Conservation (phyloP, 2,113 vertebrate species). For the Phyllostomus discolor region DNA sequence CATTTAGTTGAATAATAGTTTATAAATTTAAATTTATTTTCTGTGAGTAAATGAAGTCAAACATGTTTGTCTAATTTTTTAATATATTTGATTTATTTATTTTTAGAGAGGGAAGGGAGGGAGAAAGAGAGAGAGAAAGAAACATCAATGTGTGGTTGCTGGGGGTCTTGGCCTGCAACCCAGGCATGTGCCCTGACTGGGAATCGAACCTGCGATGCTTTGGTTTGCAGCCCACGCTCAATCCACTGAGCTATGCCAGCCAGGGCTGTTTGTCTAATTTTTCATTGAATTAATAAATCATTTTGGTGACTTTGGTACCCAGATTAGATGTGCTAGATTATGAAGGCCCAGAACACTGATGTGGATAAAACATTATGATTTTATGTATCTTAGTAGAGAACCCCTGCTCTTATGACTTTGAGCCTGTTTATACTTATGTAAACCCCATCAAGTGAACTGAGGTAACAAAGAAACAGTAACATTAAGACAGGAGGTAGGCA, state of each 20-base stretch:
- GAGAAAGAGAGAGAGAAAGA: too few relatives aligned
- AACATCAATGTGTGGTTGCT: too few relatives aligned
- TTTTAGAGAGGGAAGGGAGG: too few relatives aligned
- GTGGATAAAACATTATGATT: neutral
- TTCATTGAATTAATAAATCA: neutral
- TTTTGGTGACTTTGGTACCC: constrained; percentile 7
- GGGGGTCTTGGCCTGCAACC: too few relatives aligned
- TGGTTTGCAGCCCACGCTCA: too few relatives aligned
- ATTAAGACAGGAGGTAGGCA: neutral
- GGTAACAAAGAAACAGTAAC: neutral
- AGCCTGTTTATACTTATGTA: neutral
- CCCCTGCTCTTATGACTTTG: neutral
- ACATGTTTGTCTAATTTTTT: neutral
- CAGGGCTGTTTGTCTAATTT: neutral
- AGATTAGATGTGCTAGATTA: neutral
- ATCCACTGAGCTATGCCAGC: too few relatives aligned
- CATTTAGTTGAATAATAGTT: neutral
- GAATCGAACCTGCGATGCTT: too few relatives aligned
- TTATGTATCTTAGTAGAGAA: neutral
- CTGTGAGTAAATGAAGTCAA: neutral
- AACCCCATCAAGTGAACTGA: neutral
- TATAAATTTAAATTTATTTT: neutral
- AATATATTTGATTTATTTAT: too few relatives aligned
- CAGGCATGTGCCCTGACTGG: too few relatives aligned
- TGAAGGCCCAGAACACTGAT: neutral